phyloP scores from a whole-genome alignment of 30 jellyfish, hydroid and myxozoan species.

The Aurelia aurita region DNA sequence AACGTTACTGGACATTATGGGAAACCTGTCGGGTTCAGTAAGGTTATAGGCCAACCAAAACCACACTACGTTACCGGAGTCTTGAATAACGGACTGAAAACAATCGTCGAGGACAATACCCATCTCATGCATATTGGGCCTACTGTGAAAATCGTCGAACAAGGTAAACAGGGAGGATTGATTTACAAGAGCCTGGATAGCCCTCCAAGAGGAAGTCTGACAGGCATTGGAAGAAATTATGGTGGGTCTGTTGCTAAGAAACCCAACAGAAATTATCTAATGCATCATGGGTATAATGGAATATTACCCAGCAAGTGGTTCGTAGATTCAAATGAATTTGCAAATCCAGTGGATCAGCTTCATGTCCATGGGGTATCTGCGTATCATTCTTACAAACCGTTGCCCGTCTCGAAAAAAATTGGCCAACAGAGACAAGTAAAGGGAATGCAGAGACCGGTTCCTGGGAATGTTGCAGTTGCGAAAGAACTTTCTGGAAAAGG shows the following conservation, averaged over 20 bases:
- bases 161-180: slow-evolving; percentile 40
- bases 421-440: slow-evolving; percentile 4
- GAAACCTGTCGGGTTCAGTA: background rate
- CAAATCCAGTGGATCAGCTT: slow-evolving; percentile 16
- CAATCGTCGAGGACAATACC: slow-evolving; percentile 31
- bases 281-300: slow-evolving; percentile 31
- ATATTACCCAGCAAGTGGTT: background rate
- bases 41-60: background rate
- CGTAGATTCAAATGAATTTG: slow-evolving; percentile 14
- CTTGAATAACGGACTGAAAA: slow-evolving; percentile 35
- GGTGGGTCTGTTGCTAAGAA: background rate
- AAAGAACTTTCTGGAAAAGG: background rate
- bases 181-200: slow-evolving; percentile 37
- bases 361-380: slow-evolving; percentile 1
- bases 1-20: background rate
- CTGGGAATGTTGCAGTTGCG: background rate
- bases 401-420: background rate
- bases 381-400: background rate
- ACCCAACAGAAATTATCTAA: background rate
- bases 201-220: slow-evolving; percentile 20
- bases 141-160: slow-evolving; percentile 58
- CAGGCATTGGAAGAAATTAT: background rate
- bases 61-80: slow-evolving; percentile 27
- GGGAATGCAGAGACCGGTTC: background rate
- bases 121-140: slow-evolving; percentile 63